Conservation (phyloP, 2,113 vertebrate species). For the Megaleporinus macrocephalus region DNA sequence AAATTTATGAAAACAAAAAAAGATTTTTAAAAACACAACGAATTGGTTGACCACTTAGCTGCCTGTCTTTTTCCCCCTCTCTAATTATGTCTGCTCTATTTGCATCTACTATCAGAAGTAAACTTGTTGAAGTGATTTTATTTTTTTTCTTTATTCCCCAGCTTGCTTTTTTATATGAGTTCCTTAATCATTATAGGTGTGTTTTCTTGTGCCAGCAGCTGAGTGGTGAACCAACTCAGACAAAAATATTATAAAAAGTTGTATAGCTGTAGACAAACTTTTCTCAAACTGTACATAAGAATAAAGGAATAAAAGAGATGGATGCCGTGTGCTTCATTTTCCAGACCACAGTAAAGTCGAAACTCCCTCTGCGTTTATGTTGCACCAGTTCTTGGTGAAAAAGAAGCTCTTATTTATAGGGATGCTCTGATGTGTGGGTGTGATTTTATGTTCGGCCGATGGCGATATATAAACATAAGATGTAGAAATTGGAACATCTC, state of each 20-base stretch:
- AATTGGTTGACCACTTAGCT: constrained; percentile 79
- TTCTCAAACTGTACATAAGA: constrained; percentile 84
- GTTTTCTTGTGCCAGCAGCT: constrained; percentile 72
- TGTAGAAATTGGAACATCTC: too few relatives aligned
- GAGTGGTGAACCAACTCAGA: constrained; percentile 75
- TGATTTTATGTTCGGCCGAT: too few relatives aligned
- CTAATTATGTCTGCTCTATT: constrained; percentile 62
- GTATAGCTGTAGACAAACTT: constrained; percentile 84
- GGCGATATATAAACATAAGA: not conserved
- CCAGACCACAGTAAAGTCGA: not conserved
- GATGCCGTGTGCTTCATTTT: constrained; percentile 56
- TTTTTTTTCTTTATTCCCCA: constrained; percentile 51
- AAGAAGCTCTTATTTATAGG: not conserved
- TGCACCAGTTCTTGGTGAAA: not conserved
- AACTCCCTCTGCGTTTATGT: not conserved
- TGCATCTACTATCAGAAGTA: constrained; percentile 53
- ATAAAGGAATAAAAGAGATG: constrained; percentile 80
- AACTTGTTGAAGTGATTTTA: constrained; percentile 67
- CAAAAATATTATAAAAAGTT: constrained; percentile 74
- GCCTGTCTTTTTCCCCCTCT: constrained; percentile 63
- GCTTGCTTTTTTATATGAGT: constrained; percentile 65
- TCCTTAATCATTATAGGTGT: constrained; percentile 71
- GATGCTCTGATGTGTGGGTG: too few relatives aligned
- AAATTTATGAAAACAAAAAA: constrained; percentile 63
- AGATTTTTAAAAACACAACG: constrained; percentile 65